These are phyloP conservation scores for Sebastes oblongus DNA, from an alignment of 2,797 vertebrate species.

Conservation along the genomic window DNA sequence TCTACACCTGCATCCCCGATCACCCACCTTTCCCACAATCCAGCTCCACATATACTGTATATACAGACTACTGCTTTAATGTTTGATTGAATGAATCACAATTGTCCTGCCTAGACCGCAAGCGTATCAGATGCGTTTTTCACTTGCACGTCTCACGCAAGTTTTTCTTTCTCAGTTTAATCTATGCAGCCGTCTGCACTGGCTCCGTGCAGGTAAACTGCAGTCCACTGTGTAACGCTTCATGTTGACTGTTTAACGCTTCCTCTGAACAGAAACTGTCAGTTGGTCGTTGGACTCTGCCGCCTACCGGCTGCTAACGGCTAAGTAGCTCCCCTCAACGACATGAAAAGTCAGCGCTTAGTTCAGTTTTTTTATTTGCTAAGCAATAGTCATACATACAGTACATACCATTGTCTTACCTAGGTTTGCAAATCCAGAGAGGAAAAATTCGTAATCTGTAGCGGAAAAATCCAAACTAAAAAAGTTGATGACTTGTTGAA, in stretches of 20 bases:
- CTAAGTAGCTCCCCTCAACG: no score
- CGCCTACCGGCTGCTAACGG: background rate
- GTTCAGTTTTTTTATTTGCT: background rate
- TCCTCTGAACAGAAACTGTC: background rate
- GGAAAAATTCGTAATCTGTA: background rate
- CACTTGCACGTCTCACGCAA: no score
- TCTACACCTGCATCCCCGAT: background rate
- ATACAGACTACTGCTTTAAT: background rate
- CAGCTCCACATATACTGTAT: background rate
- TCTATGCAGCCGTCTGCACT: no score
- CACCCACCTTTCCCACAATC: background rate
- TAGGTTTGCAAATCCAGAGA: background rate
- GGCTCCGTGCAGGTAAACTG: no score
- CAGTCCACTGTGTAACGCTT: no score
- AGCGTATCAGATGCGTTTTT: background rate
- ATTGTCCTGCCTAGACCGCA: background rate
- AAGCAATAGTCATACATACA: background rate
- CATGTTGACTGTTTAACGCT: background rate
- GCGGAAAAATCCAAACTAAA: background rate
- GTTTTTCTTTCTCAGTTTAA: no score
- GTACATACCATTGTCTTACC: background rate
- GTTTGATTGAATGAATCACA: background rate
- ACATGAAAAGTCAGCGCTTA: background rate
- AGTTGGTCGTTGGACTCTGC: no score
- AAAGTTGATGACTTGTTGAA: background rate